Base-by-base conservation (phyloP, 2,797 vertebrate genomes). In the Clarias platycephalus region DNA sequence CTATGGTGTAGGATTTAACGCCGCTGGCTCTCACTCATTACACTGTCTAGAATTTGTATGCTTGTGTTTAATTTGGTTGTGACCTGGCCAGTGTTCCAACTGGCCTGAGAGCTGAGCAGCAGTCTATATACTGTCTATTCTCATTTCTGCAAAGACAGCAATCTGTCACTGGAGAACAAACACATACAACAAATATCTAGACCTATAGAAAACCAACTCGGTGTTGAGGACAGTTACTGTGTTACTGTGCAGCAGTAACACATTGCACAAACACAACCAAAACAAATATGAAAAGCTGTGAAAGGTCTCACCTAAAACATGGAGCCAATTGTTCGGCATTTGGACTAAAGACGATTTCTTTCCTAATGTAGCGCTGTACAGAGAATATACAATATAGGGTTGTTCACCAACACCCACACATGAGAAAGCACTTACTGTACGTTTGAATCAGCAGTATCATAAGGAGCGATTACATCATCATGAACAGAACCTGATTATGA, bases 11-110 rank as follows among this genome's bases (percentile, higher is more conserved):
- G 72, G 16, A 55, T 2, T 55, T n/a, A 75, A 75, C 76, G 62
- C 81, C 26, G 37, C 26, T 22, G 63, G 0, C 22, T 82, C 15
- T 83, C 77, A 44, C 53, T 71, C 62, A 87, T 85, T 76, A 26
- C 62, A 62, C 58, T 78, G 83, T 80, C 83, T 58, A 34, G 74
- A 40, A 72, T 13, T 28, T 62, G 80, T 68, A 20, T 28, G n/a
- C 57, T 62, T 31, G 71, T 63, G 70, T 81, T 49, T 74, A 28
- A 57, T 86, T 0, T 91, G 91, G 37, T 82, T 83, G 67, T 88
- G 88, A 91, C 71, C 85, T 90, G 89, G 0, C 60, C 88, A 31
- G 31, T 31, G 31, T 31, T 31, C 31, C 31, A 31, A 31, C 31
- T 31, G 31, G 31, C 31, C 31, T 31, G 31, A 86, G 44, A 83